Conservation (phyloP, 2,888 invertebrate genomes). For the Aphidoletes aphidimyza region DNA sequence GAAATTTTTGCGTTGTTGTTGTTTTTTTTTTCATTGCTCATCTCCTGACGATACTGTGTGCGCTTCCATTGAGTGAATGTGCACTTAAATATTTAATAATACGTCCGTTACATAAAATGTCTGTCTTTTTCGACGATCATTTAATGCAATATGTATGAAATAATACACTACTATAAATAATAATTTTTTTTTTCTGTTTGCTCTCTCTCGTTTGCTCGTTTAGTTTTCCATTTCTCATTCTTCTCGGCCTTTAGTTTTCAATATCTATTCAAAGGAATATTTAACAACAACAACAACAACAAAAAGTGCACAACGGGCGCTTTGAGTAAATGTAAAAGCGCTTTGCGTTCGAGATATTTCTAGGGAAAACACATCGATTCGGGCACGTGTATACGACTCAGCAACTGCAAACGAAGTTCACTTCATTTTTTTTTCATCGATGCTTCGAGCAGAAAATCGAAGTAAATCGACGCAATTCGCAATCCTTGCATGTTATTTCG, state of each 20-base stretch:
- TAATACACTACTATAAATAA: conserved; percentile 53
- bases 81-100: conserved; percentile 50
- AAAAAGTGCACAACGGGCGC: too few species aligned
- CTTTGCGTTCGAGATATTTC: too few species aligned
- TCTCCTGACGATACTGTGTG: background rate
- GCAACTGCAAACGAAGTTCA: background rate
- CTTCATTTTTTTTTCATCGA: background rate
- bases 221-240: conserved; percentile 6
- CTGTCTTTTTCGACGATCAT: conserved; percentile 53
- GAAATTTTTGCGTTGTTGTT: background rate
- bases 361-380: too few species aligned
- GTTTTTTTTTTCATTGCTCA: background rate
- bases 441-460: background rate
- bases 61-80: conserved; percentile 12
- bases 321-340: too few species aligned
- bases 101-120: conserved; percentile 52
- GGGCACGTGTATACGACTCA: background rate
- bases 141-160: conserved; percentile 54
- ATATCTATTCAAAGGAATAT: background rate
- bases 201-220: too few species aligned
- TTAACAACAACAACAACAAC: too few species aligned
- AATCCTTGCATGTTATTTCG: conserved; percentile 9
- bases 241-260: conserved; percentile 4
- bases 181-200: background rate
- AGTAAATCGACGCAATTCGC: background rate